These are phyloP conservation scores for Malacoraja senta DNA, from an alignment of 2,797 vertebrate genomes.

Conservation along the genomic window DNA sequence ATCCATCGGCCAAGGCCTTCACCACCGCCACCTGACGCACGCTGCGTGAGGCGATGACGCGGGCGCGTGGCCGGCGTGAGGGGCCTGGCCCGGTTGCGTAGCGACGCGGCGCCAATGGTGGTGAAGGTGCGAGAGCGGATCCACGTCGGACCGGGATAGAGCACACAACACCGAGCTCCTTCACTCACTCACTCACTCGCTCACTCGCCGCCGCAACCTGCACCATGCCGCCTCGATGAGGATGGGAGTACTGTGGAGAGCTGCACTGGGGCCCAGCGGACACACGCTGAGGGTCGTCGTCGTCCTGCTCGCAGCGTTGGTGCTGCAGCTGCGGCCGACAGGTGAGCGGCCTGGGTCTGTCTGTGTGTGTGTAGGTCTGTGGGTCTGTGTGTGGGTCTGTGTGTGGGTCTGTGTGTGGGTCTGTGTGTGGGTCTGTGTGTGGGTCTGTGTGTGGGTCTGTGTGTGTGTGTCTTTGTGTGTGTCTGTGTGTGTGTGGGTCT, in stretches of 20 bases:
- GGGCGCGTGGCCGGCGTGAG: background rate
- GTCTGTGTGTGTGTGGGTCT: too few relatives aligned
- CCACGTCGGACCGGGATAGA: too few relatives aligned
- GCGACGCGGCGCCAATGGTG: background rate
- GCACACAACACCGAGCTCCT: too few relatives aligned
- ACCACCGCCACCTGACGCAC: background rate
- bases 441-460: too few relatives aligned
- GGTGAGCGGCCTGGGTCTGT: background rate
- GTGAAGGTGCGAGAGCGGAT: background rate
- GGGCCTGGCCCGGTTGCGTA: conserved; percentile 7
- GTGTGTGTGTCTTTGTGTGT: too few relatives aligned
- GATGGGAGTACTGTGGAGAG: background rate
- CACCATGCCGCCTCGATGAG: background rate
- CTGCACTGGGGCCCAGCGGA: background rate
- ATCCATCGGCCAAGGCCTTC: too few relatives aligned
- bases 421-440: too few relatives aligned
- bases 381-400: too few relatives aligned
- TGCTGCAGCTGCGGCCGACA: background rate
- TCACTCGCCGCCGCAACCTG: too few relatives aligned
- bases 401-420: too few relatives aligned
- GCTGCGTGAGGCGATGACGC: background rate
- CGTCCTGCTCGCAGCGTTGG: background rate
- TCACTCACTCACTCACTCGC: too few relatives aligned
- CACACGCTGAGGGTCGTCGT: background rate
- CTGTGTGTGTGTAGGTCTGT: too few relatives aligned